Conservation (phyloP, 35 echinoderm and acorn worm genomes). For the Holothuria glaberrima region DNA sequence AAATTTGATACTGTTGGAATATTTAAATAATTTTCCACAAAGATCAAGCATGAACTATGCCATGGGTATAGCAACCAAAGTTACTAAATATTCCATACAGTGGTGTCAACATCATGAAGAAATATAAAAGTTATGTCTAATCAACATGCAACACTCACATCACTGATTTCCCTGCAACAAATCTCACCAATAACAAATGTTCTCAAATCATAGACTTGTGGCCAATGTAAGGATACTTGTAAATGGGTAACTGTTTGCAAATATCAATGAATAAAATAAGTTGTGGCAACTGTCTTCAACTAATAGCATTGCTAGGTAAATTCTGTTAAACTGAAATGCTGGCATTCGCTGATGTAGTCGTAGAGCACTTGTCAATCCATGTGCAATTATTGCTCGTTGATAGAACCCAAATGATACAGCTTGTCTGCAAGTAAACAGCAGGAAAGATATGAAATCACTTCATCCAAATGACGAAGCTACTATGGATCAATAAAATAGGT, state of each 20-base stretch:
- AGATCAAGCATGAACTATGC: no score
- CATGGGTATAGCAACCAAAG: no score
- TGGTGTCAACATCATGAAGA: no score
- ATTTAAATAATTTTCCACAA: no score
- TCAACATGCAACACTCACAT: no score
- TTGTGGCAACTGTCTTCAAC: conserved; percentile 97
- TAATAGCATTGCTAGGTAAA: conserved; percentile 78
- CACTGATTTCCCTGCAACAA: not conserved
- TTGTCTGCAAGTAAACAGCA: conserved; percentile 47
- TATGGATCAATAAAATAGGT: no score
- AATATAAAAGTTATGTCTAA: no score
- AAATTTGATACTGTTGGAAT: no score
- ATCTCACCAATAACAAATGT: not conserved
- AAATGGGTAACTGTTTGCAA: conserved; percentile 91
- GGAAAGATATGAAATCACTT: not conserved
- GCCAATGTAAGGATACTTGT: conserved; percentile 87
- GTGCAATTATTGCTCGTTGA: conserved; percentile 89
- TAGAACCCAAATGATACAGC: conserved; percentile 67
- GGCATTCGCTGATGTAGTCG: conserved; percentile 94
- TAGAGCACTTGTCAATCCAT: conserved; percentile 93
- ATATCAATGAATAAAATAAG: conserved; percentile 94
- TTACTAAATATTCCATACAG: no score
- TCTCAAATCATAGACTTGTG: not conserved
- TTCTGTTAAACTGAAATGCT: conserved; percentile 73
- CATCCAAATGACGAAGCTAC: no score